Evolutionary conservation across 1,140 invertebrate genomes (phyloP).

Genomic region (Cotesia glomerata): DNA sequence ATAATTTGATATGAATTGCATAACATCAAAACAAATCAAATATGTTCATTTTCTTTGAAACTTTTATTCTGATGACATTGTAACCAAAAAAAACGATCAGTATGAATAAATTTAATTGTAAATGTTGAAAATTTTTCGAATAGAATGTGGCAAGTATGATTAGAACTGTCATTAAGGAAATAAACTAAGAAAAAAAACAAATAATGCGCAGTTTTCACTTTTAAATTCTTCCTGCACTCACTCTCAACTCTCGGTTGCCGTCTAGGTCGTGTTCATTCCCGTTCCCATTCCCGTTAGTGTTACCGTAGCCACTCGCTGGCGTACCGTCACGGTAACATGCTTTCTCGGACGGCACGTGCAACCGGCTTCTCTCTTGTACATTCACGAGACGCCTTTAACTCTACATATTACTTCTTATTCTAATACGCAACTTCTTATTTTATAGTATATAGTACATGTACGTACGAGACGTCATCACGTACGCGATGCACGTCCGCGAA

Average conservation of each 20-base stretch:
- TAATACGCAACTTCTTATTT: background rate
- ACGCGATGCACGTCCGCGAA: background rate
- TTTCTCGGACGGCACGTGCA: slow-evolving; percentile 36
- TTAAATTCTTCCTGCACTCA: slow-evolving; percentile 57
- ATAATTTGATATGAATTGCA: no score
- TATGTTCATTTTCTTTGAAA: no score
- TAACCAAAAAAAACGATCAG: no score
- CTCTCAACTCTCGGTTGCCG: slow-evolving; percentile 45
- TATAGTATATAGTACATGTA: background rate
- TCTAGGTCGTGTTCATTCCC: slow-evolving; percentile 51
- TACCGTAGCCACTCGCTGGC: slow-evolving; percentile 48
- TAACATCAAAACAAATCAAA: no score
- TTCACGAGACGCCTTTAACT: background rate
- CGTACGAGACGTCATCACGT: no score
- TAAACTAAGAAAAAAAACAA: slow-evolving; percentile 22
- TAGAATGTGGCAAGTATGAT: no score
- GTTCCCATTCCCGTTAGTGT: slow-evolving; percentile 53
- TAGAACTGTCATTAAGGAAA: background rate
- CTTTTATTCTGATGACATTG: no score
- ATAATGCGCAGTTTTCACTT: slow-evolving; percentile 58
- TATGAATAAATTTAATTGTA: no score
- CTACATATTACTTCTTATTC: no score
- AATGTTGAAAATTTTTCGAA: no score
- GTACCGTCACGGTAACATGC: slow-evolving; percentile 50
- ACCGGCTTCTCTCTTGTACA: slow-evolving; percentile 18